Percentiles rank a stretch among this genome's conserved stretches.
Evolutionary conservation across 2,888 invertebrate species (phyloP).

Genomic region (Cheilosia soror): DNA sequence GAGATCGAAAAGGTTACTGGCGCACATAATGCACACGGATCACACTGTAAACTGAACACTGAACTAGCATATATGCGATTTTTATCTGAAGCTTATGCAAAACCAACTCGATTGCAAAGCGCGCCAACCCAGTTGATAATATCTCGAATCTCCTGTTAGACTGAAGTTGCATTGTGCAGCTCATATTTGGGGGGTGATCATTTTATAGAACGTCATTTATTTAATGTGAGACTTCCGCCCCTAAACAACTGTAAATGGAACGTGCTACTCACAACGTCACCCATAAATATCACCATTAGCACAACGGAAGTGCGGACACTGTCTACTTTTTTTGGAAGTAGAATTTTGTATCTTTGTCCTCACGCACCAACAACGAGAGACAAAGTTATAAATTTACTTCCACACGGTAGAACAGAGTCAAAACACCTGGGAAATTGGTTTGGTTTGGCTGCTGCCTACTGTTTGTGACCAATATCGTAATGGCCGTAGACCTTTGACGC

Average conservation of each 20-base stretch:
- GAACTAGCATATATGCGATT: conserved; percentile 36
- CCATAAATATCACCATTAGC: conserved; percentile 27
- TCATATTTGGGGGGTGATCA: conserved; percentile 49
- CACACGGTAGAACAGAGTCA: conserved; percentile 14
- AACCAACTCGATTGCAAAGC: conserved; percentile 21
- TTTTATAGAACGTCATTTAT: conserved; percentile 45
- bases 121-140: conserved; percentile 10
- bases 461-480: conserved; percentile 47
- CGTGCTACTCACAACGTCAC: conserved; percentile 34
- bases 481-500: conserved; percentile 56
- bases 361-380: conserved; percentile 34
- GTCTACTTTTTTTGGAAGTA: conserved; percentile 36
- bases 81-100: conserved; percentile 62
- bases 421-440: conserved; percentile 57
- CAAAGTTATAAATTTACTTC: conserved; percentile 36
- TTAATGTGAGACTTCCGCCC: conserved; percentile 66
- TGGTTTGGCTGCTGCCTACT: conserved; percentile 6
- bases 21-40: conserved; percentile 49
- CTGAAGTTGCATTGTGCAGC: conserved; percentile 33
- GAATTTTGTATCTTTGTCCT: conserved; percentile 31
- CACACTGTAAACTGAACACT: not conserved
- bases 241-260: conserved; percentile 64
- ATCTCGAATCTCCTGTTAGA: not conserved
- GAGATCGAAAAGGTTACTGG: conserved; percentile 69
- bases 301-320: conserved; percentile 33